These are phyloP conservation scores for Morpho deidamia DNA, from an alignment of 2,888 invertebrate genomes.

Conservation along the genomic window DNA sequence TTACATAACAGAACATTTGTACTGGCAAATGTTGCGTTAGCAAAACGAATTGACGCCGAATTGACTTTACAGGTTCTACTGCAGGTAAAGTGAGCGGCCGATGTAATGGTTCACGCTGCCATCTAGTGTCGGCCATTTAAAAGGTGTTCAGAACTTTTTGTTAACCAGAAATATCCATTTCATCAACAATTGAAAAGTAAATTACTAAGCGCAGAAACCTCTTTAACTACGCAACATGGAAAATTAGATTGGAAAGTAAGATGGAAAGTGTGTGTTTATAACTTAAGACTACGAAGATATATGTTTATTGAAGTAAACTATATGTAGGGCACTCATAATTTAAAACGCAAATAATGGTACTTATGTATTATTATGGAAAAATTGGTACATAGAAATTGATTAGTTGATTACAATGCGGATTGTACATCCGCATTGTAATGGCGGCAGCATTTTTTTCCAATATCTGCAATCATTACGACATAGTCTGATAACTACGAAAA, in stretches of 20 bases:
- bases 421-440: constrained; percentile 31
- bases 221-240: constrained; percentile 1
- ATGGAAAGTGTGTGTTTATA: background rate
- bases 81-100: constrained; percentile 22
- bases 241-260: constrained; percentile 3
- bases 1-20: constrained; percentile 23
- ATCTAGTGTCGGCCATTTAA: constrained; percentile 16
- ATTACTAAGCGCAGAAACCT: background rate
- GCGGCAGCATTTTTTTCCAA: constrained; percentile 40
- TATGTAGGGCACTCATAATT: too few species aligned
- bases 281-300: too few species aligned
- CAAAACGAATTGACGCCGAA: constrained; percentile 22
- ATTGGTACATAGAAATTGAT: constrained; percentile 30
- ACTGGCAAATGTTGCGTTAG: constrained; percentile 24
- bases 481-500: constrained; percentile 67
- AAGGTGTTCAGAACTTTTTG: constrained; percentile 7
- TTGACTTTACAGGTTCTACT: constrained; percentile 8
- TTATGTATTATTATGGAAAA: constrained; percentile 26
- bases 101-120: constrained; percentile 18
- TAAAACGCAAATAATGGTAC: background rate
- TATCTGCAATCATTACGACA: constrained; percentile 58
- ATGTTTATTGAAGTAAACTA: too few species aligned
- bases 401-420: constrained; percentile 44
- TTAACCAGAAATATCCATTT: constrained; percentile 3
- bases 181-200: background rate